Evolutionary conservation across 1,140 invertebrate species (phyloP).

Genomic region (Zaprionus kolodkinae): DNA sequence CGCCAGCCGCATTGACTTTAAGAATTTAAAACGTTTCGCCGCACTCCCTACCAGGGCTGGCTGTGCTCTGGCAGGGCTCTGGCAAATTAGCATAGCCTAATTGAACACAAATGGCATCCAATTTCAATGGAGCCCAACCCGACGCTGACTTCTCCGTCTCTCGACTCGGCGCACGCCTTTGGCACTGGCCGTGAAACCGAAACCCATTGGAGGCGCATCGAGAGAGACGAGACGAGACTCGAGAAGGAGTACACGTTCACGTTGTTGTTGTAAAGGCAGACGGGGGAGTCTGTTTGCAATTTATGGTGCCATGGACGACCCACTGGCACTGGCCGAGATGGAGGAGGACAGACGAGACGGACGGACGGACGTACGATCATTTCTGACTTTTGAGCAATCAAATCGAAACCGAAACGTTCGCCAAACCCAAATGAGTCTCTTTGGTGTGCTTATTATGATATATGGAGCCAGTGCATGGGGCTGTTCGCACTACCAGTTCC

Average conservation of each 20-base stretch:
- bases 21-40: constrained; percentile 12
- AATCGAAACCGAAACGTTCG: constrained; percentile 61
- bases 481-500: not conserved
- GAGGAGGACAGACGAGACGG: not conserved
- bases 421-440: constrained; percentile 72
- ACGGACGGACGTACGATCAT: not conserved
- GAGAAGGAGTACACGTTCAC: not conserved
- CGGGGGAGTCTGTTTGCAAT: constrained; percentile 69
- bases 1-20: not conserved
- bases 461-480: constrained; percentile 45
- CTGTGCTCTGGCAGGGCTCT: constrained; percentile 27
- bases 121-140: constrained; percentile 65
- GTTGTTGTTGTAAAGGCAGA: constrained; percentile 15
- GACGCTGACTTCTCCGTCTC: constrained; percentile 5
- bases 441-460: constrained; percentile 77
- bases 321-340: not conserved
- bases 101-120: constrained; percentile 80
- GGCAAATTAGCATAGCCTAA: constrained; percentile 80
- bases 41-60: not conserved
- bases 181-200: constrained; percentile 60
- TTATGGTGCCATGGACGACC: constrained; percentile 70
- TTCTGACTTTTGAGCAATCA: constrained; percentile 55
- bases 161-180: constrained; percentile 19
- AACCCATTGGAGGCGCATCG: constrained; percentile 42
- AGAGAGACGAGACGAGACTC: not conserved